Evolutionary conservation across 2,888 invertebrate species (phyloP), one percentile per base, ranked within the genome.

Genomic region (Scelioninae gen. 1): DNA sequence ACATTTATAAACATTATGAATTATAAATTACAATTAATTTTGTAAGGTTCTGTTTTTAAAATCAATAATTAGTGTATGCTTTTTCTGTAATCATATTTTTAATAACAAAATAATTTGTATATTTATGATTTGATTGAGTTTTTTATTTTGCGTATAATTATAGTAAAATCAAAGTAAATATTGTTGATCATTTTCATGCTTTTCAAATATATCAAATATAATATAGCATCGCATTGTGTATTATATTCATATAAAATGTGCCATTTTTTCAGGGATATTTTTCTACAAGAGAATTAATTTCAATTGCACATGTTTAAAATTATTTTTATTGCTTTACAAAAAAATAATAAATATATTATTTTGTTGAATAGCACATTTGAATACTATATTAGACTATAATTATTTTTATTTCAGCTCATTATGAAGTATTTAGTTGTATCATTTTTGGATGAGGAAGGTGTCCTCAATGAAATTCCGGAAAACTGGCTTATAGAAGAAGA

Each of bases 261-360:
- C 38, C 1, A 38, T n/a, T n/a, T n/a, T n/a, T n/a, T n/a, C n/a
- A n/a, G n/a, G n/a, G n/a, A n/a, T n/a, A n/a, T n/a, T n/a, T n/a
- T n/a, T n/a, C n/a, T n/a, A n/a, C n/a, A n/a, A n/a, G n/a, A n/a
- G n/a, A n/a, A n/a, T n/a, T n/a, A n/a, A n/a, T n/a, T n/a, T n/a
- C n/a, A n/a, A n/a, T n/a, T n/a, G n/a, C 53, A 55, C 16, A 55
- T 32, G 32, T 55, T 55, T n/a, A 55, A 55, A 51, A 43, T 55
- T n/a, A n/a, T n/a, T n/a, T n/a, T n/a, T n/a, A n/a, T n/a, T n/a
- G n/a, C n/a, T n/a, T n/a, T n/a, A n/a, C n/a, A n/a, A n/a, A n/a
- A n/a, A n/a, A n/a, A n/a, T n/a, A n/a, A n/a, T n/a, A n/a, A n/a
- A 32, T 32, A 55, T 55, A 29, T 51, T 51, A 51, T 11, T 51